A percentile compares a stretch with the other conserved stretches of the same genome.
Evolutionary conservation across 2,113 vertebrate species (phyloP).

Genomic region (Engystomops pustulosus): DNA sequence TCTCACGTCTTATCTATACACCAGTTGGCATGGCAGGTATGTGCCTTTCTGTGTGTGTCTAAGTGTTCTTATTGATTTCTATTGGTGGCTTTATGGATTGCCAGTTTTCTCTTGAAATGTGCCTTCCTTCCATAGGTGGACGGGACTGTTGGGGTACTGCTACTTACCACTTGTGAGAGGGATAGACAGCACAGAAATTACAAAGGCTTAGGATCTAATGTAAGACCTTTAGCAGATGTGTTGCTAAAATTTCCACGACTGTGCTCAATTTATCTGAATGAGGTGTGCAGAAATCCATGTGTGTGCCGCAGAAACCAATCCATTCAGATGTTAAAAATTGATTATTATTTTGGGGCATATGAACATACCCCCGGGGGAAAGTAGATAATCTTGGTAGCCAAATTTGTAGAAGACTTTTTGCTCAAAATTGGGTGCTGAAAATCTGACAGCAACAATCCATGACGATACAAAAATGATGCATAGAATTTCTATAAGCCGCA

Average conservation of each 20-base stretch:
- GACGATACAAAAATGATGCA: too few relatives aligned
- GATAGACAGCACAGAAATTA: neutral
- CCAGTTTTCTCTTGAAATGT: slow-evolving; percentile 44
- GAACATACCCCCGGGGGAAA: too few relatives aligned
- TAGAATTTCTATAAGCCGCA: too few relatives aligned
- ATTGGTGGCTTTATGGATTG: slow-evolving; percentile 39
- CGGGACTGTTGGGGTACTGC: slow-evolving; percentile 6
- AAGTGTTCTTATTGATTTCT: slow-evolving; percentile 38
- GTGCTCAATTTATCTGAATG: too few relatives aligned
- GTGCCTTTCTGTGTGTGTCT: slow-evolving; percentile 47
- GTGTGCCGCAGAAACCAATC: too few relatives aligned
- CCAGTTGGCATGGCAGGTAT: slow-evolving; percentile 34
- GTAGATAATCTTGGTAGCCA: too few relatives aligned
- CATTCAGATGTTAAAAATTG: too few relatives aligned
- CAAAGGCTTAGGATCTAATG: neutral
- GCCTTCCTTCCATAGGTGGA: slow-evolving; percentile 55
- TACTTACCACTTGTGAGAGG: neutral
- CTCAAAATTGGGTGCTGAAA: too few relatives aligned
- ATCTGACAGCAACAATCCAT: too few relatives aligned
- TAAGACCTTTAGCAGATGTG: neutral
- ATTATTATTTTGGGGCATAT: too few relatives aligned
- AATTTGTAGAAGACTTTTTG: too few relatives aligned
- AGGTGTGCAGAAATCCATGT: too few relatives aligned
- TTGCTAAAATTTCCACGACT: neutral
- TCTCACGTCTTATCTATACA: slow-evolving; percentile 35